Evolutionary conservation across 2,888 invertebrate species (phyloP), one percentile per base, ranked within the genome.

Genomic region (Acronicta leporina): DNA sequence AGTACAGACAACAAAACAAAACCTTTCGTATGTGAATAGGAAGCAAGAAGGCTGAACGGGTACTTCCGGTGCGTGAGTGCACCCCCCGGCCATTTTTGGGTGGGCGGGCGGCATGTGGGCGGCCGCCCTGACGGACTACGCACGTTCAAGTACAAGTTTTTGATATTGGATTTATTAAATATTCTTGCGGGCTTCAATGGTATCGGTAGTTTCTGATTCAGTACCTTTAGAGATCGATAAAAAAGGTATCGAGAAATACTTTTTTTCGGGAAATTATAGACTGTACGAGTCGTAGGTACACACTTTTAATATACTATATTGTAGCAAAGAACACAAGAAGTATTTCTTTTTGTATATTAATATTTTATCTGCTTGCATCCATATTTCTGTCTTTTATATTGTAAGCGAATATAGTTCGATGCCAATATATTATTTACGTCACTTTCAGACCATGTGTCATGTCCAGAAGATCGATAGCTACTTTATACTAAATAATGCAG

Each of bases 51-150:
- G 84, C 80, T 81, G 81, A 79, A 75, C 79, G 83, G 81, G 75
- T 73, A 81, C 81, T 85, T 87, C 87, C 87, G 84, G 83, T 85
- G 88, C 85, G 87, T 86, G 87, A 80, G 82, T 74, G 79, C 75
- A 69, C 68, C 77, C 70, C 56, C 68, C 66, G 64, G 78, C 69
- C 73, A 75, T 76, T 73, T 78, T 79, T 81, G 81, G 83, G 83
- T 70, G 76, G 71, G 73, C 59, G 77, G 33, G 69, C 25, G 68
- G 60, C 11, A 4, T 33, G 33, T 67, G 79, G 62, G 80, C 43
- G 69, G 69, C 62, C 50, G 75, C 68, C 51, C 59, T 74, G 73
- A 56, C 70, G 67, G 75, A 70, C 20, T 20, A 20, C 77, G 74
- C 76, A 81, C 82, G 76, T 81, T 76, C 77, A 77, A 67, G 77